A percentile compares a stretch with the other conserved stretches of the same genome.
phyloP scores from a whole-genome alignment of 2,797 vertebrate genomes.

The Lemur catta region DNA sequence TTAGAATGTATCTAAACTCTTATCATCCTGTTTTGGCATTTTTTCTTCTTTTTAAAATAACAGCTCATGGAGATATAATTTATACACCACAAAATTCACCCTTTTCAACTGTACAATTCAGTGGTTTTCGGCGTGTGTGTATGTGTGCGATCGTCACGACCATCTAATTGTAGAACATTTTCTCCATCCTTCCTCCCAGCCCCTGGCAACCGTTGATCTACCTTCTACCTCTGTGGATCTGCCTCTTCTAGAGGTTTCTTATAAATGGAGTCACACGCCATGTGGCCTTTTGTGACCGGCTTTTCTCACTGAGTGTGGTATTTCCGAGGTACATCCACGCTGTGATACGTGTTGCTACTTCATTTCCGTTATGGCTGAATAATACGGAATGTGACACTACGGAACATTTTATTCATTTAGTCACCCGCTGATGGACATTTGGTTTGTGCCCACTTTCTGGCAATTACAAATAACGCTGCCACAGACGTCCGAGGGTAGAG shows the following conservation, averaged over 20 bases:
- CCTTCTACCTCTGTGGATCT: background rate
- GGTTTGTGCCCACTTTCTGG: background rate
- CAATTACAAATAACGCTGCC: background rate
- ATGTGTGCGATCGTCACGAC: background rate
- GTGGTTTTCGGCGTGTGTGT: rapidly evolving
- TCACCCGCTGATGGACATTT: background rate
- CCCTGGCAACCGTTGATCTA: background rate
- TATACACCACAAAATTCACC: background rate
- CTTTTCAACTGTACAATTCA: background rate
- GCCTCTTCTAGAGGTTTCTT: background rate
- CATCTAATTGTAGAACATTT: background rate
- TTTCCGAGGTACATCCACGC: background rate
- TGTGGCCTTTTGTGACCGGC: background rate
- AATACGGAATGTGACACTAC: background rate
- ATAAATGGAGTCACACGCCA: background rate
- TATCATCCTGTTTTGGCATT: background rate
- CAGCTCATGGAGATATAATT: background rate
- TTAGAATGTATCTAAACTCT: background rate
- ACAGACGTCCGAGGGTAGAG: background rate
- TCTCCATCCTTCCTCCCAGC: no score
- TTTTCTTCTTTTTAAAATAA: background rate
- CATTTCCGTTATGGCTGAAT: background rate
- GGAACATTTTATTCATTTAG: background rate
- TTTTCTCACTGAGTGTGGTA: background rate
- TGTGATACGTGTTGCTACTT: background rate